Evolutionary conservation across 2,113 vertebrate species (phyloP).

Genomic region (Hiodon tergisus): DNA sequence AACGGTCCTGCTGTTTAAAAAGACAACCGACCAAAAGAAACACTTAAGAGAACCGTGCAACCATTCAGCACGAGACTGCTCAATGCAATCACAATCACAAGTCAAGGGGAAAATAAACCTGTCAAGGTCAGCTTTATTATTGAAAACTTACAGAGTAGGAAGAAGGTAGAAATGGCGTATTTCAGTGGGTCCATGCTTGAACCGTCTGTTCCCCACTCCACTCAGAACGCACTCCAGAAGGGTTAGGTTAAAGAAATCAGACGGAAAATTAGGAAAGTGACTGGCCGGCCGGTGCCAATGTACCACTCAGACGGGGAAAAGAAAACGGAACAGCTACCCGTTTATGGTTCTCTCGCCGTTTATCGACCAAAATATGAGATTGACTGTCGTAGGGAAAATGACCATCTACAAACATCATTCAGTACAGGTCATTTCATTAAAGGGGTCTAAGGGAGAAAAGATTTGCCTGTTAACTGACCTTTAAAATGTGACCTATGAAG

Average conservation of each 20-base stretch:
- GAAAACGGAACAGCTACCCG: constrained; percentile 39
- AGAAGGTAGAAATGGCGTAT: constrained; percentile 36
- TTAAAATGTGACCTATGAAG: constrained; percentile 56
- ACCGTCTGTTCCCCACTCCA: too few species aligned
- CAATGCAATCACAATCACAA: too few species aligned
- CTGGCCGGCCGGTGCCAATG: not conserved
- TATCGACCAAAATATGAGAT: too few species aligned
- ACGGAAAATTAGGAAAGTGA: not conserved
- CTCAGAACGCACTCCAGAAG: not conserved
- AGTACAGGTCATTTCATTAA: constrained; percentile 63
- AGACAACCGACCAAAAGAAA: too few species aligned
- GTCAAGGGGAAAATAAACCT: too few species aligned
- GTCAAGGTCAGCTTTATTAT: too few species aligned
- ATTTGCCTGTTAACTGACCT: constrained; percentile 69
- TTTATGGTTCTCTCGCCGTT: constrained; percentile 45
- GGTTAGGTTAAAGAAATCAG: too few species aligned
- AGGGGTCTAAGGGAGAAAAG: constrained; percentile 55
- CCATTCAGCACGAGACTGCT: too few species aligned
- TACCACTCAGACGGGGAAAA: constrained; percentile 39
- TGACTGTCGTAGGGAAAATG: constrained; percentile 54
- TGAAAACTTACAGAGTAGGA: constrained; percentile 33
- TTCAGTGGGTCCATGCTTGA: constrained; percentile 33
- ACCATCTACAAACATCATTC: constrained; percentile 70
- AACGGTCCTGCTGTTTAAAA: too few species aligned
- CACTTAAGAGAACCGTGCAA: too few species aligned